Conservation (phyloP, 2,113 vertebrate genomes). For the Parotia lawesii region DNA sequence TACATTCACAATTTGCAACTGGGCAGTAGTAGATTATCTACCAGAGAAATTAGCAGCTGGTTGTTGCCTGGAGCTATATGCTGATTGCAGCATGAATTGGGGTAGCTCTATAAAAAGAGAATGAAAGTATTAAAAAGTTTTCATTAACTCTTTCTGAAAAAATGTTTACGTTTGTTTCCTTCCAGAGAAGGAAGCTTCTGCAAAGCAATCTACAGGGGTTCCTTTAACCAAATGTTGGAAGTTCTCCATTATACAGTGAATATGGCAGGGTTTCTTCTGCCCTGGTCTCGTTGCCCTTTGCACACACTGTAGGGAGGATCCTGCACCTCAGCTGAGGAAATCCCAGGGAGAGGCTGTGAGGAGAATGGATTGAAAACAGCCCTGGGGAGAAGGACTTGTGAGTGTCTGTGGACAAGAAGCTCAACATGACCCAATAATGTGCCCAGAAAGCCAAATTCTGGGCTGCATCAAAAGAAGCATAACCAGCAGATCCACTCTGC, state of each 20-base stretch:
- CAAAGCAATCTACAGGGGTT: not conserved
- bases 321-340: not conserved
- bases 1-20: not conserved
- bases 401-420: not conserved
- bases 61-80: not conserved
- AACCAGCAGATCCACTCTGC: not conserved
- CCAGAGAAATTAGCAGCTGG: not conserved
- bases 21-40: not conserved
- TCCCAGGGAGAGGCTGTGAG: not conserved
- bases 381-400: not conserved
- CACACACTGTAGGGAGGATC: not conserved
- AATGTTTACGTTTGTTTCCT: not conserved
- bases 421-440: accelerated
- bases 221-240: not conserved
- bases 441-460: not conserved
- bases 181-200: not conserved
- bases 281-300: accelerated
- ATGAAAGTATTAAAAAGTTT: not conserved
- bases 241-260: not conserved
- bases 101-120: not conserved
- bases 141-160: not conserved
- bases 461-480: not conserved
- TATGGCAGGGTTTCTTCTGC: not conserved
- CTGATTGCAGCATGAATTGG: not conserved
- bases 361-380: not conserved